Evolutionary conservation across 1,140 invertebrate species (phyloP), one percentile per base, ranked within the genome.

Genomic region (Eubasilissa regina): DNA sequence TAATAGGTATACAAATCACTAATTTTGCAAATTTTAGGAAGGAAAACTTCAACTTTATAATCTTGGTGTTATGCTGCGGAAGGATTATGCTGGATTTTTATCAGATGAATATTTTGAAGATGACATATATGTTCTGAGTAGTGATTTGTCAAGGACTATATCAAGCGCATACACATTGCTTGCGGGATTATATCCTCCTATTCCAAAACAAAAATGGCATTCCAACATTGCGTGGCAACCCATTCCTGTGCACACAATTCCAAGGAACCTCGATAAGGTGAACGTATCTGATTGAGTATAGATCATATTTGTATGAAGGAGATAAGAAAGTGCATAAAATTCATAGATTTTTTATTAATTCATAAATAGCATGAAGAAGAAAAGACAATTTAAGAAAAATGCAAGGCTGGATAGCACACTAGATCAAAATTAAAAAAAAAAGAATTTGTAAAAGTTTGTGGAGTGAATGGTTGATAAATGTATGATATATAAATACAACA

Each of bases 151-250:
- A 79, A 90, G 97, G 51, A 96, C 96, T 84, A 87, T 97, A 80
- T 97, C 96, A 94, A 98, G 96, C 86, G 95, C 95, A 0, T 92
- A 94, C 84, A 90, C 92, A 47, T 90, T 97, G 72, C 88, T 97
- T 21, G 95, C 96, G 8, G 96, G 95, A 21, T 87, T 98, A 47
- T 98, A 93, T 88, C 94, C 94, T 21, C 96, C 96, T 0, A 85
- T 86, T 21, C 87, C 90, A 7, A 87, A 91, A 25, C 93, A 95
- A 84, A 88, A 92, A 77, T 97, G 96, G 92, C 91, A 95, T 84
- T 85, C 89, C 0, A 87, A 92, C 58, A 87, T 98, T 56, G 84
- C 87, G 0, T 98, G 97, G 97, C 95, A 96, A 83, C 97, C 97
- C 0, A 93, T 98, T 83, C 95, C 97, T 0, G 92, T 98, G 13